Base-by-base conservation (phyloP, 2,888 invertebrate genomes). In the Archaeoteleia sp. region DNA sequence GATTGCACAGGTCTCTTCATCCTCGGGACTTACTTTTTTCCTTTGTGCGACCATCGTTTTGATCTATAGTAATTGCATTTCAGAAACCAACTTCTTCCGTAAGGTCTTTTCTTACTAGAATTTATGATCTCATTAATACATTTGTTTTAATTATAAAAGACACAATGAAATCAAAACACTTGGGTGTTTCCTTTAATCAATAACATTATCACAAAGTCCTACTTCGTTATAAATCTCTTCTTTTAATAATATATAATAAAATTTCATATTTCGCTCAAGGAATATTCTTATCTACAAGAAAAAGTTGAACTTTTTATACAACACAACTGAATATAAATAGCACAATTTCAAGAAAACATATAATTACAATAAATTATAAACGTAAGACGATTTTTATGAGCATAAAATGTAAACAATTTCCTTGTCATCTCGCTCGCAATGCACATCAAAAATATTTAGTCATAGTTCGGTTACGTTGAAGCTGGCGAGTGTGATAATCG, bases 401-500 rank as follows among this genome's bases (percentile, higher is more conserved):
- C n/a, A 5, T 20, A 20, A 20, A 20, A 20, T 20, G 20, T 20
- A 20, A 20, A 20, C 5, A 20, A 20, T n/a, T n/a, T n/a, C n/a
- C n/a, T n/a, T n/a, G n/a, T n/a, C n/a, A n/a, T n/a, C n/a, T n/a
- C n/a, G n/a, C n/a, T n/a, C n/a, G n/a, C n/a, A n/a, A n/a, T n/a
- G n/a, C n/a, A n/a, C n/a, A 40, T 58, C 35, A 40, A 51, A 62
- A 42, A 48, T 39, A 27, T 29, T 17, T 35, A 45, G 30, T 40
- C 43, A 40, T 43, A 43, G 14, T 45, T 35, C 13, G 25, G 17
- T 37, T 32, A 43, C 42, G 14, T 40, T 49, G 23, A 53, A 30
- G 48, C 34, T 48, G 68, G 29, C 30, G 14, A 48, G 40, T 67
- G 53, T 69, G 61, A 70, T 78, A 77, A 78, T 77, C 71, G 73